phyloP scores from a whole-genome alignment of 1,140 invertebrate species.

The Drosophila guanche region DNA sequence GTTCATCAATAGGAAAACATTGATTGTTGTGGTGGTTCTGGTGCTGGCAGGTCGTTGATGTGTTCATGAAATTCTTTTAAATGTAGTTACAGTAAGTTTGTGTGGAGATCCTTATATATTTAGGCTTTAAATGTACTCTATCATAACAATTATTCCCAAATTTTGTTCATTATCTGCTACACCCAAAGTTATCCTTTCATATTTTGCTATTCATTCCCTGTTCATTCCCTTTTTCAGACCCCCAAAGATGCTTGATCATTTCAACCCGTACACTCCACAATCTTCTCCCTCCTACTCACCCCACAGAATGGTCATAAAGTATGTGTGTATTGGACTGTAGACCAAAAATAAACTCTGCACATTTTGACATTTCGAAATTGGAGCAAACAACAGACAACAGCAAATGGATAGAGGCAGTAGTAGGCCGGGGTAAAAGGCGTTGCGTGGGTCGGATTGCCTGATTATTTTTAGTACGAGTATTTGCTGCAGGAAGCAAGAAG shows the following conservation, averaged over 20 bases:
- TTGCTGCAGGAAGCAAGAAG: constrained; percentile 41
- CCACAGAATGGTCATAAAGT: constrained; percentile 6
- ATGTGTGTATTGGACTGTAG: constrained; percentile 9
- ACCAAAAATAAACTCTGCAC: constrained; percentile 46
- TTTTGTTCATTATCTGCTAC: too few species aligned
- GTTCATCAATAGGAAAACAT: constrained; percentile 26
- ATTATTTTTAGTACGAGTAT: constrained; percentile 53
- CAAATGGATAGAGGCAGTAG: constrained; percentile 1
- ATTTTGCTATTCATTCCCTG: too few species aligned
- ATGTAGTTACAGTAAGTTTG: too few species aligned
- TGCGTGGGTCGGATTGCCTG: constrained; percentile 66
- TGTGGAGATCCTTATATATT: too few species aligned
- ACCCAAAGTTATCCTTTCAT: too few species aligned
- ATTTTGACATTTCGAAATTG: constrained; percentile 70
- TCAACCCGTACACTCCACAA: constrained; percentile 6
- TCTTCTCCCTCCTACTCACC: constrained; percentile 1
- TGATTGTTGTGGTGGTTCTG: neutral
- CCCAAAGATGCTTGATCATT: neutral
- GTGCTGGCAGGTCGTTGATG: too few species aligned
- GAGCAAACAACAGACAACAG: constrained; percentile 43
- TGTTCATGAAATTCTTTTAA: too few species aligned
- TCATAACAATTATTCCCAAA: too few species aligned
- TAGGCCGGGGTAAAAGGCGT: constrained; percentile 27
- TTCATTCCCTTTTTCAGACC: too few species aligned
- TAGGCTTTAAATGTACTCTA: too few species aligned